A percentile compares a stretch with the other conserved stretches of the same genome.
These are phyloP conservation scores for Galeopsomyia nigrocyanea DNA, from an alignment of 2,888 invertebrate genomes.

Conservation along the genomic window DNA sequence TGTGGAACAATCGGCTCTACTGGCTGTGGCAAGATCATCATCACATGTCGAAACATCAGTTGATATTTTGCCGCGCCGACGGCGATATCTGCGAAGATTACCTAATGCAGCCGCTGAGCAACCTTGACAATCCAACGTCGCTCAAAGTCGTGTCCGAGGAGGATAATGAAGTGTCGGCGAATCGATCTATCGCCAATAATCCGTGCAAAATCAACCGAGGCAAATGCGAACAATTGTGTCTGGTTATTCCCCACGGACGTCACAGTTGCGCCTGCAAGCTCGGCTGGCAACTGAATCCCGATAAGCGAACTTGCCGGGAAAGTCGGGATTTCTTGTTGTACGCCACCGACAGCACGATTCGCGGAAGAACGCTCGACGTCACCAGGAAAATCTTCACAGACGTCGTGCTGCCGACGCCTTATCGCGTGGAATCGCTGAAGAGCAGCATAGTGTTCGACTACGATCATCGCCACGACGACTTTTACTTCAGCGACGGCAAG, in stretches of 20 bases:
- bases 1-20: no score
- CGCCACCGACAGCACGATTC: conserved; percentile 3
- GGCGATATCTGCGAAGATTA: no score
- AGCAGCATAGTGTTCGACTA: conserved; percentile 32
- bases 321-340: conserved; percentile 21
- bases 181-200: background rate
- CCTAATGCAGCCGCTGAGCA: no score
- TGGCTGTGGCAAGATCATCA: no score
- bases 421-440: background rate
- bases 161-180: no score
- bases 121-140: no score
- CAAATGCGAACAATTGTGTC: conserved; percentile 29
- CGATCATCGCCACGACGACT: conserved; percentile 13
- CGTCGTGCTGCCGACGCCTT: conserved; percentile 12
- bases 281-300: conserved; percentile 24
- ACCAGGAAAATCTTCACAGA: conserved; percentile 14
- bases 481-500: conserved; percentile 36
- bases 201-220: conserved; percentile 18
- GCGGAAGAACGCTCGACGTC: conserved; percentile 4
- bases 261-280: conserved; percentile 32
- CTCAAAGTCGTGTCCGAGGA: no score
- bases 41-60: no score
- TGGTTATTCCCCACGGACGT: conserved; percentile 9
- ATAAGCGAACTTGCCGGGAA: conserved; percentile 9
- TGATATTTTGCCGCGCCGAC: no score